A percentile compares a stretch with the other conserved stretches of the same genome.
phyloP scores from a whole-genome alignment of 2,113 vertebrate species.

The Neodon shergylaensis region DNA sequence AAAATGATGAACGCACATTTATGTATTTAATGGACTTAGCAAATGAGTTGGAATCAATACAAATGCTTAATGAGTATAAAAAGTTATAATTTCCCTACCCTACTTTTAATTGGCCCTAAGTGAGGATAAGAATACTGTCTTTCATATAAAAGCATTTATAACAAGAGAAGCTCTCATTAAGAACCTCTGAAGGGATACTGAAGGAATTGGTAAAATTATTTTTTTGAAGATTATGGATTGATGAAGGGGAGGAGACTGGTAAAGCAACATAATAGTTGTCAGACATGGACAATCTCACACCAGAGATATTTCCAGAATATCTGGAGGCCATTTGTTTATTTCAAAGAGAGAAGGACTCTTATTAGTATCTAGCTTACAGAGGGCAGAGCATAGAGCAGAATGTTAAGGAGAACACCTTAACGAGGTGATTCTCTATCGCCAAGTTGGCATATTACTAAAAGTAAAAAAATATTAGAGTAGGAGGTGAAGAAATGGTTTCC shows the following conservation, averaged over 20 bases:
- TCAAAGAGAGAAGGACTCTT: not conserved
- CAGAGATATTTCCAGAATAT: not conserved
- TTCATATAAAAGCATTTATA: not conserved
- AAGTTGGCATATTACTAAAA: not conserved
- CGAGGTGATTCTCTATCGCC: not conserved
- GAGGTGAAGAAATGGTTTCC: not conserved
- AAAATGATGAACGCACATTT: not conserved
- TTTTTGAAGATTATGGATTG: not conserved
- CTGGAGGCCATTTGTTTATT: not conserved
- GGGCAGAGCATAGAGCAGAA: not conserved
- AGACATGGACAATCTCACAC: not conserved
- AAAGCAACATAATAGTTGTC: not conserved
- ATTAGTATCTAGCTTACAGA: not conserved
- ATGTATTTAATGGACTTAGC: not conserved
- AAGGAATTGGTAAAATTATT: not conserved
- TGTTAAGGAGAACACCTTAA: not conserved
- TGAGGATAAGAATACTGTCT: not conserved
- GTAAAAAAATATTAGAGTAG: not conserved
- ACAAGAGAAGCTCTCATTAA: not conserved
- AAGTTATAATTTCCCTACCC: not conserved
- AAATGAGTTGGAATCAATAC: not conserved
- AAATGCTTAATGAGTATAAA: not conserved
- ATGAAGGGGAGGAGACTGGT: not conserved
- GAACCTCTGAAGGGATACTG: not conserved
- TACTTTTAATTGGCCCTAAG: not conserved